Evolutionary conservation across 2,113 vertebrate genomes (phyloP).

Genomic region (Ailurus styani): DNA sequence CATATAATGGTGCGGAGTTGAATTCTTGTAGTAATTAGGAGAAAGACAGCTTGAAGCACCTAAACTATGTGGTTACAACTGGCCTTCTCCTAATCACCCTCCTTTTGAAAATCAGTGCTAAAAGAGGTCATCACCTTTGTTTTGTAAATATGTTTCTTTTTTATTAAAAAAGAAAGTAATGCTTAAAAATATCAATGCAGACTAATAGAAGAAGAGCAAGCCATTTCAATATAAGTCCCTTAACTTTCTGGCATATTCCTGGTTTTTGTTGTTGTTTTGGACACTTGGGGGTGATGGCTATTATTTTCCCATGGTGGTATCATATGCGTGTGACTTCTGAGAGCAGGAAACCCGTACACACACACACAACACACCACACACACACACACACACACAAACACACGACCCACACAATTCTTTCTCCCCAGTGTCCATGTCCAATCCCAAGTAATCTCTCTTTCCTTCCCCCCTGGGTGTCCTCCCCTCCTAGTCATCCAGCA

Average conservation of each 20-base stretch:
- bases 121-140: neutral
- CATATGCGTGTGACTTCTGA: neutral
- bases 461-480: neutral
- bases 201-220: neutral
- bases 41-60: conserved; percentile 39
- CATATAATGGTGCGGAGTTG: neutral
- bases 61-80: conserved; percentile 42
- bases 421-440: neutral
- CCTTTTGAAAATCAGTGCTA: conserved; percentile 7
- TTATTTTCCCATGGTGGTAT: neutral
- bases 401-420: neutral
- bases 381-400: neutral
- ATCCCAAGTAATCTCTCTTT: neutral
- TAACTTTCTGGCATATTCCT: neutral
- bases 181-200: neutral
- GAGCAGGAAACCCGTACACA: neutral
- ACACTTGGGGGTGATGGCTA: neutral
- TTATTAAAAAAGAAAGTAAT: neutral
- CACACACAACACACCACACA: no score
- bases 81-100: neutral
- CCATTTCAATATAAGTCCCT: neutral
- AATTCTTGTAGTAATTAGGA: conserved; percentile 51
- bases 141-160: neutral
- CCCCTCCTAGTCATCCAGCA: neutral
- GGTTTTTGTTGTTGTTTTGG: neutral